Evolutionary conservation across 2,888 invertebrate genomes (phyloP), one percentile per base, ranked within the genome.

Genomic region (Emmelina monodactyla): DNA sequence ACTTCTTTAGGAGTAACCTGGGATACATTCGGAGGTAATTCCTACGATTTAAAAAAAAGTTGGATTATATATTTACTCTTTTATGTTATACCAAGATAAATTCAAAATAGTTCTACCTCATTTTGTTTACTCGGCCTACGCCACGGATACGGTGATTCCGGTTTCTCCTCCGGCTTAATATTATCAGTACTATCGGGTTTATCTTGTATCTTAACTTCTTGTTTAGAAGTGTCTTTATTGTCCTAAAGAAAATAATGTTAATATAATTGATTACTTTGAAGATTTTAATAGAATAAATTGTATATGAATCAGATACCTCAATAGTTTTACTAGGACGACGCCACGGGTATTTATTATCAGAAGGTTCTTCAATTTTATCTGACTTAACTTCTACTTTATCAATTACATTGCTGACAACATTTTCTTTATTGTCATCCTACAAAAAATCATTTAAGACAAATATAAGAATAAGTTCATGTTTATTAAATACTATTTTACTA

Each of bases 91-190:
- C n/a, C n/a, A n/a, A n/a, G n/a, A n/a, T n/a, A n/a, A n/a, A n/a
- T n/a, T n/a, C n/a, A n/a, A n/a, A n/a, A n/a, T n/a, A n/a, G n/a
- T n/a, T n/a, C n/a, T n/a, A 62, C 60, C 60, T 61, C 57, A 19
- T 46, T 31, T 40, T 53, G 5, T 19, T 25, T 54, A 34, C 44
- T 53, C 13, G 47, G 42, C 33, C 41, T 42, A 22, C 47, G 49
- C 49, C 51, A 46, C 36, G 54, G 53, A 39, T 50, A 48, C 5
- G 44, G 43, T 1, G 50, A 44, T 38, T 51, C 38, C 9, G 25
- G 6, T 10, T 25, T 25, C 11, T 25, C 25, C n/a, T n/a, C 4
- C n/a, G n/a, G n/a, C 9, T 4, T 25, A 3, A 11, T 3, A 3
- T 4, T 25, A 7, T 25, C 25, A 3, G 9, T 10, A n/a, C 11